phyloP scores from a whole-genome alignment of 2,888 invertebrate genomes.

The Tricholauxania praeusta region DNA sequence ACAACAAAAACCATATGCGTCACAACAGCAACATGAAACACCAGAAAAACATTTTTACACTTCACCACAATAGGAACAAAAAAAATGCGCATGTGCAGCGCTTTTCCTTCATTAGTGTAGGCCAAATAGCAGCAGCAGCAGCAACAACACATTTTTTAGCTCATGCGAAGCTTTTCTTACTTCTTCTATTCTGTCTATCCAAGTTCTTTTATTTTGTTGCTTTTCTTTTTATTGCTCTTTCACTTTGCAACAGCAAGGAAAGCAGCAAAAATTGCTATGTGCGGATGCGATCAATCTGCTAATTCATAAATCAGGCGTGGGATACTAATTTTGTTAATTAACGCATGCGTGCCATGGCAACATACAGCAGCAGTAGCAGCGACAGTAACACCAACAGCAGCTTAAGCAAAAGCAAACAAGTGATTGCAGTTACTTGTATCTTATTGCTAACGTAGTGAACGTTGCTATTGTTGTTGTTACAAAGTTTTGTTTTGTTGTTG shows the following conservation, averaged over 20 bases:
- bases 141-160: not conserved
- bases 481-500: slow-evolving; percentile 23
- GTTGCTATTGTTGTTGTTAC: slow-evolving; percentile 30
- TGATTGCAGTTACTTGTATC: not conserved
- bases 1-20: too few relatives aligned
- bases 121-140: not conserved
- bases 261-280: not conserved
- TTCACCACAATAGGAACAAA: too few relatives aligned
- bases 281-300: slow-evolving; percentile 43
- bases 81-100: too few relatives aligned
- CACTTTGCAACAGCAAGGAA: not conserved
- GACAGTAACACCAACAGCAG: not conserved
- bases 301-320: slow-evolving; percentile 61
- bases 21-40: too few relatives aligned
- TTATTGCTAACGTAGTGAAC: not conserved
- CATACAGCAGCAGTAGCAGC: slow-evolving; percentile 20
- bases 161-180: too few relatives aligned
- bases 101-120: too few relatives aligned
- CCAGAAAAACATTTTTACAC: too few relatives aligned
- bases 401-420: slow-evolving; percentile 9
- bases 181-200: too few relatives aligned
- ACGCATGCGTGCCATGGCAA: slow-evolving; percentile 55
- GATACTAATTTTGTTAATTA: slow-evolving; percentile 60
- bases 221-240: not conserved
- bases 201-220: too few relatives aligned